phyloP scores from a whole-genome alignment of 2,797 vertebrate genomes.

The Sebastolobus altivelis region DNA sequence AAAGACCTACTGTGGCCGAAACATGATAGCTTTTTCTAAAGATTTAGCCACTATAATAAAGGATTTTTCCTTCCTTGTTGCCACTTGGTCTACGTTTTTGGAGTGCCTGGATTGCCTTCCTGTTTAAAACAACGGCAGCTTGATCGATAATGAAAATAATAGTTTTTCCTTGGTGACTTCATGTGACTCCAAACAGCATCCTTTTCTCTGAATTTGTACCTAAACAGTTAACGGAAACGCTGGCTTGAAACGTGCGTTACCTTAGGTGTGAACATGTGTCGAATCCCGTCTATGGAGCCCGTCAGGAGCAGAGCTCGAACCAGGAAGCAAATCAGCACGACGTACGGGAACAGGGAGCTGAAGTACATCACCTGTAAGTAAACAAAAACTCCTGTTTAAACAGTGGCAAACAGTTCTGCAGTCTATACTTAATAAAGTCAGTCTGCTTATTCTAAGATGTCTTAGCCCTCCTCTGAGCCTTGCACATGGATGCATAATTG shows the following conservation, averaged over 20 bases:
- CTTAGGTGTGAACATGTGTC: conserved; percentile 98
- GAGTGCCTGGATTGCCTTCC: too few relatives aligned
- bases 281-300: conserved; percentile 94
- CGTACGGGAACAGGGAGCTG: conserved; percentile 96
- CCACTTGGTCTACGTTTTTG: too few relatives aligned
- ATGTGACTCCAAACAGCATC: background rate
- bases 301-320: conserved; percentile 92
- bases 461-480: background rate
- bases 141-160: background rate
- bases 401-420: background rate
- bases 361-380: conserved; percentile 96
- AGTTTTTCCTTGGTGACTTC: background rate
- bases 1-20: too few relatives aligned
- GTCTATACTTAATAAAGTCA: background rate
- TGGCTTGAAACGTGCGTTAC: conserved; percentile 74
- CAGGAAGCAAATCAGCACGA: conserved; percentile 96
- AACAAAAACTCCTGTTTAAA: background rate
- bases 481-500: background rate
- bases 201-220: background rate
- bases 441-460: background rate
- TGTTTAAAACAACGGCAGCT: background rate
- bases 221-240: background rate
- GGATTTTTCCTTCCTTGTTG: too few relatives aligned
- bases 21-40: too few relatives aligned
- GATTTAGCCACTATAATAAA: too few relatives aligned